Evolutionary conservation across 2,797 vertebrate genomes (phyloP), one percentile per base, ranked within the genome.

Genomic region (Brachymystax lenok): DNA sequence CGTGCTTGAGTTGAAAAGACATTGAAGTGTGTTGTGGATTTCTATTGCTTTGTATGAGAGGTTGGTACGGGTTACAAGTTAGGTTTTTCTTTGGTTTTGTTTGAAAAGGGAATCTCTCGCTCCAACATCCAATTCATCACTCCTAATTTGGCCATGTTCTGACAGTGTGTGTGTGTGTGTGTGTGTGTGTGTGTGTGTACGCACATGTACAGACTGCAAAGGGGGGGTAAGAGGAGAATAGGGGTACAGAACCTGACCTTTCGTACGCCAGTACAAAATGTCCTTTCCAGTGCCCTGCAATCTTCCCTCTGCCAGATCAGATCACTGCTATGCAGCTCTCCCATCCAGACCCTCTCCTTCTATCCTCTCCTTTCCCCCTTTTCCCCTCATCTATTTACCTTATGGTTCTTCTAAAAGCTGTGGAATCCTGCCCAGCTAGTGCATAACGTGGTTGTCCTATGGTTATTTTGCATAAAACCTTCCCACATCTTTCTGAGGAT

Each of bases 131-230:
- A 16, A 0, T 72, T 56, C 16, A 51, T 1, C 56, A 52, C 52
- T 82, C 83, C 84, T 82, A 82, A 88, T 75, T 83, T 85, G 82
- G 71, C 50, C 14, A 16, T 76, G 68, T 19, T 50, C 21, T 59
- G 33, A 46, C n/a, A 30, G 30, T 21, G 17, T 6, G n/a, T 17
- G 35, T 64, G n/a, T 63, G 54, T 40, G 17, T 59, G 30, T 70
- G 30, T 70, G 61, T 35, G 59, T 46, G 28, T 56, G 8, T 73
- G 51, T 46, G 63, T 16, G 27, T 54, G 51, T 6, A 17, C 51
- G 3, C 51, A 54, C 52, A 54, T 5, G 19, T 56, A 17, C 52
- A 63, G n/a, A 24, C 59, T 21, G n/a, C 7, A 63, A 24, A 63
- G 2, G 59, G 59, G 59, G 16, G 59, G n/a, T 63, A 14, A 14